Conservation (phyloP, 64 coral and sea anemone species). For the Dendrophyllia cribrosa region DNA sequence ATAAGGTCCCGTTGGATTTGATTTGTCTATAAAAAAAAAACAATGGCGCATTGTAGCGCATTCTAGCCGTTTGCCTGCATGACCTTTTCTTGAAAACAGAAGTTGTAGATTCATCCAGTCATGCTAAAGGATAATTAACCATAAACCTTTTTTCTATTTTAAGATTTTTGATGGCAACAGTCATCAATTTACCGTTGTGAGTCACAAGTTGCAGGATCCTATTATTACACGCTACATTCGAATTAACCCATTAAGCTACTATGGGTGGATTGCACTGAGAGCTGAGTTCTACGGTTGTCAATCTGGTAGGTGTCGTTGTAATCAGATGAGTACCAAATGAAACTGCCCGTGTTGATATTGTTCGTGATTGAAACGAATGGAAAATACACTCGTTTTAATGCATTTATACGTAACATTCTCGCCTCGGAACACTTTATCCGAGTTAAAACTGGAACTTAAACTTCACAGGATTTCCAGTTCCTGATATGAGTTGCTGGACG, state of each 20-base stretch:
- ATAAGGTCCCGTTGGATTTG: background rate
- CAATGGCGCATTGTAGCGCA: too few relatives aligned
- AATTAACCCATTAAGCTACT: conserved; percentile 63
- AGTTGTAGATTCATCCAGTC: too few relatives aligned
- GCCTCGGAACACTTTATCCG: background rate
- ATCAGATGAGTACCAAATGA: too few relatives aligned
- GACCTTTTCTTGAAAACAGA: too few relatives aligned
- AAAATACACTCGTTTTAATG: too few relatives aligned
- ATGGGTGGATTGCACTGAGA: conserved; percentile 68
- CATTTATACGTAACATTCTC: too few relatives aligned
- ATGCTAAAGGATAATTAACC: too few relatives aligned
- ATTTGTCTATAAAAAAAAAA: background rate
- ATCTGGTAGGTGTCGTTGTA: conserved; percentile 16
- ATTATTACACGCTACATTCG: conserved; percentile 71
- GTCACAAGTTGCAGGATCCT: conserved; percentile 56
- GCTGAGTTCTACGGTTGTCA: conserved; percentile 81
- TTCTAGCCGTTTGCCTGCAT: too few relatives aligned
- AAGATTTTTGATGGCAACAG: conserved; percentile 74
- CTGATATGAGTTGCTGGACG: background rate
- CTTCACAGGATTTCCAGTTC: background rate
- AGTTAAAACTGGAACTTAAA: too few relatives aligned
- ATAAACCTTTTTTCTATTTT: too few relatives aligned
- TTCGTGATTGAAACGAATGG: too few relatives aligned
- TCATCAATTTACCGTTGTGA: conserved; percentile 64
- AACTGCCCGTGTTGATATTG: too few relatives aligned